Conservation (phyloP, 2,797 vertebrate species). For the Chrosomus eos region DNA sequence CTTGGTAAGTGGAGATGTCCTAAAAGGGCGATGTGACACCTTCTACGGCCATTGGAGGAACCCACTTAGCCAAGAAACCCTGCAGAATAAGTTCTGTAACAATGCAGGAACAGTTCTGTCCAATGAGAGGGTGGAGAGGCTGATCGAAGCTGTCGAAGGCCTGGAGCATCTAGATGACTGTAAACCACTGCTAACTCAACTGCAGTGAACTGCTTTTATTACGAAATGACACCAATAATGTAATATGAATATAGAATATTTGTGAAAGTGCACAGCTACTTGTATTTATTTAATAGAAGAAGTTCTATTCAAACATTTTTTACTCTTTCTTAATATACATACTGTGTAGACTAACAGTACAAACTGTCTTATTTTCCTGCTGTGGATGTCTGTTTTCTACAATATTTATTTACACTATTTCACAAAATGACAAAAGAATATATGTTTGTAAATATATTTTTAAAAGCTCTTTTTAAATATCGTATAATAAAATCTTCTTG, state of each 20-base stretch:
- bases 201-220: slow-evolving; percentile 69
- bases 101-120: slow-evolving; percentile 80
- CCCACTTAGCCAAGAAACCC: slow-evolving; percentile 83
- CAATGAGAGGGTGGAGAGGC: slow-evolving; percentile 73
- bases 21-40: slow-evolving; percentile 84
- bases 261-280: neutral
- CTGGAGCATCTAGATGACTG: slow-evolving; percentile 79
- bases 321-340: neutral
- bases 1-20: slow-evolving; percentile 77
- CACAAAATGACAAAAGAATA: neutral
- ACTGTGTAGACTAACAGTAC: neutral
- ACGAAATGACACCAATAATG: neutral
- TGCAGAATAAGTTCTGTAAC: slow-evolving; percentile 83
- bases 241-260: neutral
- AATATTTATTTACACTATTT: slow-evolving; percentile 1
- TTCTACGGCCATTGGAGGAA: slow-evolving; percentile 94
- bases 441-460: slow-evolving; percentile 19
- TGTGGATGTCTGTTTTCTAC: neutral
- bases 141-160: slow-evolving; percentile 80
- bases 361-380: neutral
- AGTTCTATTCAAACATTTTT: too few relatives aligned
- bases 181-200: slow-evolving; percentile 74
- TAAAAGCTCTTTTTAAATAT: neutral
- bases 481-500: neutral
- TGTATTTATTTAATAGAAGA: neutral